Conservation (phyloP, 2,888 invertebrate species). For the Ophion obscuratus region DNA sequence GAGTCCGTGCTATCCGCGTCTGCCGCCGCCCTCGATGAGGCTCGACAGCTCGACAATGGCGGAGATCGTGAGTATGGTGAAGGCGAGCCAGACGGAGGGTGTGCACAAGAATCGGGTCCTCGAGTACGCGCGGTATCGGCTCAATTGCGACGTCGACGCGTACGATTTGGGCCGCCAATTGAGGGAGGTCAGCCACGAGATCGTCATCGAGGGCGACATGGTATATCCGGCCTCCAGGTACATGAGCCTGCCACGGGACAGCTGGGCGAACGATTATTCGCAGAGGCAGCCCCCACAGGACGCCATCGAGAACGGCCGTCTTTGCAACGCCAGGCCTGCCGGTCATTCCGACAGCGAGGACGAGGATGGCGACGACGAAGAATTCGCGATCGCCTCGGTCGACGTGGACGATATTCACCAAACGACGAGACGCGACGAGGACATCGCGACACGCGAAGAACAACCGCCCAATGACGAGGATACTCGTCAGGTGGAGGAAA, state of each 20-base stretch:
- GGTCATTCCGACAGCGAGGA: neutral
- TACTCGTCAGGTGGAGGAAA: neutral
- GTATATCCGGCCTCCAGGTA: conserved; percentile 44
- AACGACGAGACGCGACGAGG: neutral
- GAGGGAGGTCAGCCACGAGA: conserved; percentile 63
- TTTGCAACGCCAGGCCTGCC: neutral
- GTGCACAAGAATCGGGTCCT: conserved; percentile 56
- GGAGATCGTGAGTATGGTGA: conserved; percentile 60
- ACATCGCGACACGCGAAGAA: neutral
- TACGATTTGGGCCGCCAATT: conserved; percentile 69
- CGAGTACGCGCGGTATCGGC: neutral
- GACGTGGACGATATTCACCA: neutral
- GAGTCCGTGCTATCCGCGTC: conserved; percentile 29
- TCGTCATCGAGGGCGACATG: conserved; percentile 46
- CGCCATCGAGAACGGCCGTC: neutral
- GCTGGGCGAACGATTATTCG: neutral
- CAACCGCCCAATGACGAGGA: neutral
- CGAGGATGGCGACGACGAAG: neutral
- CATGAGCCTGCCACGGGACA: neutral
- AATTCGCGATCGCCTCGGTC: neutral
- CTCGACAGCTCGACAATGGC: conserved; percentile 45
- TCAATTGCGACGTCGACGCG: conserved; percentile 40
- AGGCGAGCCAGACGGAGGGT: conserved; percentile 61
- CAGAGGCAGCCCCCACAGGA: neutral
- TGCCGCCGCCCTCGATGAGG: neutral